phyloP scores from a whole-genome alignment of 2,113 vertebrate genomes.

The Mionectes macconnelli region DNA sequence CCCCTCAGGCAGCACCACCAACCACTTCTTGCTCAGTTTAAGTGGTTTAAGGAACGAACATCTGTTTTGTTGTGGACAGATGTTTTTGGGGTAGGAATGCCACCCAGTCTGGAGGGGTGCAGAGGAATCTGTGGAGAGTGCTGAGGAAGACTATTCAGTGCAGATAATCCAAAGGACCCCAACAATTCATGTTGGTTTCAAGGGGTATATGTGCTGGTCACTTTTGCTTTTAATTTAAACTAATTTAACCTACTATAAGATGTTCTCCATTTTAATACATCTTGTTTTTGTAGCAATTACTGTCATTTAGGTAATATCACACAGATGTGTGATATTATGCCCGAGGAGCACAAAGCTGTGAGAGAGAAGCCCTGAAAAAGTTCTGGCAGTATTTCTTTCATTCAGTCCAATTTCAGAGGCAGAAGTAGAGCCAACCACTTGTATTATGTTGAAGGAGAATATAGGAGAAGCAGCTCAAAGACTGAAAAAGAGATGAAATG shows the following conservation, averaged over 20 bases:
- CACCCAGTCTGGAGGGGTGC: background rate
- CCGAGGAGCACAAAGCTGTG: background rate
- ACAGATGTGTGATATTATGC: constrained; percentile 19
- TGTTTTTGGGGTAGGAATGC: background rate
- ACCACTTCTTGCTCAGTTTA: background rate
- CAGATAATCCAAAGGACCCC: background rate
- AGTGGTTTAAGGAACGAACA: background rate
- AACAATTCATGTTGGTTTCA: background rate
- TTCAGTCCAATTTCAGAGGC: background rate
- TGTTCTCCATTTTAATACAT: background rate
- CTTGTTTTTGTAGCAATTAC: background rate
- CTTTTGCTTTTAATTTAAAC: background rate
- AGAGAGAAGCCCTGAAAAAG: background rate
- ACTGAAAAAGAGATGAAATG: background rate
- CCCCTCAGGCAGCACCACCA: accelerated
- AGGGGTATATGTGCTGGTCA: background rate
- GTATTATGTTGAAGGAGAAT: background rate
- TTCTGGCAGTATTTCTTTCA: background rate
- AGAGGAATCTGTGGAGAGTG: background rate
- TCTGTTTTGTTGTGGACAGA: background rate
- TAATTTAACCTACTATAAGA: background rate
- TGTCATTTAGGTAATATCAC: background rate
- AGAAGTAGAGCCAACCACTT: background rate
- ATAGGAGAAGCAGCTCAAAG: background rate
- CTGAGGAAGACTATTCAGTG: no score